Base-by-base conservation (phyloP, 2,888 invertebrate species). In the Metalampra italica region DNA sequence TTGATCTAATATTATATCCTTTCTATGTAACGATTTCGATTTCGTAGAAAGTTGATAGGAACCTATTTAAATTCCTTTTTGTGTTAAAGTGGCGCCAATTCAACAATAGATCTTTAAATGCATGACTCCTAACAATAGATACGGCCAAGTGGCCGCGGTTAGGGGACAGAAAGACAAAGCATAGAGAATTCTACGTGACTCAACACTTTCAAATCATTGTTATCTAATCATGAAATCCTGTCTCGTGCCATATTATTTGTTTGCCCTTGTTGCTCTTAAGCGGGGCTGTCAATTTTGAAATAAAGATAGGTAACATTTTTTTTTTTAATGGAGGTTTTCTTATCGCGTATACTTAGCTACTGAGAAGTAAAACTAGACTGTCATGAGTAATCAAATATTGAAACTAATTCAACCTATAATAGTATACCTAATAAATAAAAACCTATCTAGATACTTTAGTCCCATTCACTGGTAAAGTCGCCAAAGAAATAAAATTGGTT, bases 141-240 rank as follows among this genome's bases (percentile, higher is more conserved):
- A 14, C 14, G 36, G 46, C 47, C 53, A 50, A 47, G 50, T 43
- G 45, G 40, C 29, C 29, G 37, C 29, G 37, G 3, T 30, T 15
- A 46, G 41, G 34, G 46, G 44, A 44, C 39, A 50, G 14, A 41
- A 29, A 32, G 60, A 22, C 59, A 64, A 63, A 62, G 60, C 64
- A 63, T 57, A 53, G 48, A 47, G 45, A 55, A 59, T 60, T 62
- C 53, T 52, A 51, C 54, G 49, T 56, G 62, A 62, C 60, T 58
- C 54, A n/a, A 56, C 53, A 49, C 50, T 50, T 59, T 49, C 51
- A 58, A 57, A 53, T 50, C 45, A 51, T 62, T 54, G 56, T 59
- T 58, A 54, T 53, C 55, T 49, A 48, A 49, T 55, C 47, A 39
- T 41, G 43, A 47, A 48, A 53, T 50, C 51, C 47, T 46, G 60